Base-by-base conservation (phyloP, 2,113 vertebrate genomes). In the Bostrychus sinensis region DNA sequence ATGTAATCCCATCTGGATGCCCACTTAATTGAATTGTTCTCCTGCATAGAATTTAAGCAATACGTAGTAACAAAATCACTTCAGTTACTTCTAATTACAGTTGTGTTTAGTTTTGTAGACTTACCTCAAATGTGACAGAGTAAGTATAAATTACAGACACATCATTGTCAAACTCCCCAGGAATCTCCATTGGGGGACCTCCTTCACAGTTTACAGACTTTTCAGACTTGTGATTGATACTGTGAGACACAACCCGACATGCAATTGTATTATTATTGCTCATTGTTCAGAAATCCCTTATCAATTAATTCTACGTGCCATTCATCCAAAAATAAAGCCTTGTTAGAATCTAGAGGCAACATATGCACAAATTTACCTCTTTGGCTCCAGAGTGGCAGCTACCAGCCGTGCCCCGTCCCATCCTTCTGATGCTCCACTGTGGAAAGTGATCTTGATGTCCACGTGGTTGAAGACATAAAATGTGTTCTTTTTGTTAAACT, bases 1-100 rank as follows among this genome's bases (percentile, higher is more conserved):
- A 99, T 99, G 78, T 99, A 99, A 86, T 99, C 97, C 97, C 97
- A 99, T 62, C 97, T 89, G 61, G 97, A 98, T 16, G 97, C 97
- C 97, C 97, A 99, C 57, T 95, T 94, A 82, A 99, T 97, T 0
- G 8, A 32, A 74, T 93, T 88, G 78, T 96, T 88, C 88, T 94
- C 80, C 97, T 99, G 78, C 38, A 66, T 85, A 84, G 4, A 37
- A 54, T 26, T 1, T 1, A 23, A 61, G 43, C 16, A 34, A 43
- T 9, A 23, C 22, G 3, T 9, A 9, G 34, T 5, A 2, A 62
- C 64, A 22, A 10, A 0, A 53, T 25, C 7, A 39, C 3, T 51
- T 51, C 22, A n/a, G 19, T 19, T 7, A 25, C 22, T 48, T 48
- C 12, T 25, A 26, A 46, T 10, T 8, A 43, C 41, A 43, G 10